A percentile compares a stretch with the other conserved stretches of the same genome.
Conservation (phyloP, 2,113 vertebrate species). For the Gallinago jamesoni region DNA sequence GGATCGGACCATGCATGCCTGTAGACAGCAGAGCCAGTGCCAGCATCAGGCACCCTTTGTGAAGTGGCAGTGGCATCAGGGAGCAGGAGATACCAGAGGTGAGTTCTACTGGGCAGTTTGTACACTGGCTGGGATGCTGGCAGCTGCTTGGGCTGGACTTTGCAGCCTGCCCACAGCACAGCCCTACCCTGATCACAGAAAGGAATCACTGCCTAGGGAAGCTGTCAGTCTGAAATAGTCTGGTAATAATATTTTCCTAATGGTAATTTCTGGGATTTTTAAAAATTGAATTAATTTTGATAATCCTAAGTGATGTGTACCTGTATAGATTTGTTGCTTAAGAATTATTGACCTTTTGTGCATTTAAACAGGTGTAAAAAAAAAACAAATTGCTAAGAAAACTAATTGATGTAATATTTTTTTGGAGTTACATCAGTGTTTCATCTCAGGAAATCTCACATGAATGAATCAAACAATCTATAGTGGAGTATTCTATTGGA, state of each 20-base stretch:
- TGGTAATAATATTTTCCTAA: not conserved
- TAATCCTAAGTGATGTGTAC: not conserved
- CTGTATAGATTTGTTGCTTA: not conserved
- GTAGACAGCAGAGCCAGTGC: not conserved
- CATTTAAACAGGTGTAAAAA: not conserved
- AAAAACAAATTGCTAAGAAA: not conserved
- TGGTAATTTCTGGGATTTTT: not conserved
- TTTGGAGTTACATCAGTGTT: not conserved
- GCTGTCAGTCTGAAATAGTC: not conserved
- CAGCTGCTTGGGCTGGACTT: not conserved
- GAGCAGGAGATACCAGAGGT: not conserved
- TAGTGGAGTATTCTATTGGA: not conserved
- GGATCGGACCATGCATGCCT: fast-evolving
- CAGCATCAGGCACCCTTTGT: fast-evolving
- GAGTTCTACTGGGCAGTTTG: not conserved
- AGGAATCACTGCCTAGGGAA: not conserved
- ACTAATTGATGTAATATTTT: not conserved
- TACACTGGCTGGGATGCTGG: not conserved
- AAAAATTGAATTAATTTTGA: not conserved
- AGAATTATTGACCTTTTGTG: not conserved
- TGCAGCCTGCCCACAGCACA: not conserved
- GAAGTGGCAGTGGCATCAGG: not conserved
- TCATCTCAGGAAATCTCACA: not conserved
- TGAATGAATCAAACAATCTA: not conserved
- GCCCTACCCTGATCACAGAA: not conserved